phyloP scores from a whole-genome alignment of 2,888 invertebrate genomes.

The Pardosa pseudoannulata region DNA sequence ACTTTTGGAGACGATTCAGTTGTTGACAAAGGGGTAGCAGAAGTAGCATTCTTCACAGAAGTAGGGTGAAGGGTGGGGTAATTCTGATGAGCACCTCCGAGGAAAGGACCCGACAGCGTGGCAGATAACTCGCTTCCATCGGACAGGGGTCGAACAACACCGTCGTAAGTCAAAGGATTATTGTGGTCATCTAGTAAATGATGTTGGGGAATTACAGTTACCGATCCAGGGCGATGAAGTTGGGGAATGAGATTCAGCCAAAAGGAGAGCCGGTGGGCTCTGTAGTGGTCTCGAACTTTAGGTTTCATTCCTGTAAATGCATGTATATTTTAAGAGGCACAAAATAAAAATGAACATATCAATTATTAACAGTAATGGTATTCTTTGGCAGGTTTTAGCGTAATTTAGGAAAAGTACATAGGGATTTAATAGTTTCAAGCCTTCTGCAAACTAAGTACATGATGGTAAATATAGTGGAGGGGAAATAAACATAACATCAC shows the following conservation, averaged over 20 bases:
- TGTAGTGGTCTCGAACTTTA: conserved; percentile 93
- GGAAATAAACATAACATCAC: too few species aligned
- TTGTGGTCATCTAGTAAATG: conserved; percentile 86
- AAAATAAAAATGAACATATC: too few species aligned
- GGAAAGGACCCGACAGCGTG: conserved; percentile 21
- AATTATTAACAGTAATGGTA: too few species aligned
- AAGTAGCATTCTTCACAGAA: conserved; percentile 16
- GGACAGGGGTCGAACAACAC: conserved; percentile 83
- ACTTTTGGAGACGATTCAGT: conserved; percentile 6
- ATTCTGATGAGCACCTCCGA: neutral
- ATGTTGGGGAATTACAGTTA: conserved; percentile 56
- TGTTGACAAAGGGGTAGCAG: neutral
- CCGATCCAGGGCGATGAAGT: conserved; percentile 78
- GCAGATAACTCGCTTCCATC: conserved; percentile 22
- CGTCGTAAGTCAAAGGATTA: conserved; percentile 92
- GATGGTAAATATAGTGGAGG: too few species aligned
- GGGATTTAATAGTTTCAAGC: too few species aligned
- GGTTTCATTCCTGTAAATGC: conserved; percentile 85
- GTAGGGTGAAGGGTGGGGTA: neutral
- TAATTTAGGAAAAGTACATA: too few species aligned
- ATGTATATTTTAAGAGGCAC: too few species aligned
- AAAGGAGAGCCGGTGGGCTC: conserved; percentile 95
- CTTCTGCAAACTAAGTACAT: too few species aligned
- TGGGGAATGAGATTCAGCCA: conserved; percentile 97
- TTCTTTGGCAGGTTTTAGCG: too few species aligned